phyloP scores from a whole-genome alignment of 2,113 vertebrate species.

The Psilopsiagon aymara region DNA sequence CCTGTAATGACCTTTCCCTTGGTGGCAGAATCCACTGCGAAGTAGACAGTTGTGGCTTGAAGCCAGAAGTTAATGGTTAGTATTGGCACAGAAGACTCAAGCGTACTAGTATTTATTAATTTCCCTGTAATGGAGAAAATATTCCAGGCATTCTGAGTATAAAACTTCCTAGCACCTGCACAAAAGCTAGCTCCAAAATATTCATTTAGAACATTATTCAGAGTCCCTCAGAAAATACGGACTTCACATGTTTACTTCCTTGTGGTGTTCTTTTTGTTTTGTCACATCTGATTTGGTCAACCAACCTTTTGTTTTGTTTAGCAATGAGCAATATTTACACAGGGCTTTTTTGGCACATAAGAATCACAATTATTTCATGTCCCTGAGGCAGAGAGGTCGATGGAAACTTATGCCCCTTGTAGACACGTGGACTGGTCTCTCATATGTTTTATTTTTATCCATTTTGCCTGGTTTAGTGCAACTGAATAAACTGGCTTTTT shows the following conservation, averaged over 20 bases:
- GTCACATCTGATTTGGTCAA: constrained; percentile 66
- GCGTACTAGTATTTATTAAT: constrained; percentile 75
- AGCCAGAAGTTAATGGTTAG: constrained; percentile 82
- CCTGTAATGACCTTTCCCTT: constrained; percentile 78
- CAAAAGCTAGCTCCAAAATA: constrained; percentile 75
- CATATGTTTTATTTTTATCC: constrained; percentile 52
- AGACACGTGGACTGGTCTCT: constrained; percentile 58
- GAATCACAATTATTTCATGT: constrained; percentile 69
- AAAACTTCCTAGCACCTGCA: constrained; percentile 83
- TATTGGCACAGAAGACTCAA: constrained; percentile 76
- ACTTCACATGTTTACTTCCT: constrained; percentile 71
- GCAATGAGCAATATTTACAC: constrained; percentile 74
- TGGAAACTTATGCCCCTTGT: constrained; percentile 75
- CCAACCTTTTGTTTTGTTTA: constrained; percentile 72
- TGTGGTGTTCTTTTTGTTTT: constrained; percentile 65
- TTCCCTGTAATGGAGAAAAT: constrained; percentile 78
- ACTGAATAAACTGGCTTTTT: constrained; percentile 20
- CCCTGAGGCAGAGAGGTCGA: constrained; percentile 63
- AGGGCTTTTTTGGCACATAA: constrained; percentile 50
- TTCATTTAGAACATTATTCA: constrained; percentile 71
- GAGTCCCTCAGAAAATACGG: constrained; percentile 72
- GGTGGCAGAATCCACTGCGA: constrained; percentile 78
- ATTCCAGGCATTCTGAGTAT: constrained; percentile 79
- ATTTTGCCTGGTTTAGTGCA: constrained; percentile 37
- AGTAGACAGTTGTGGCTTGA: constrained; percentile 74